A percentile compares a stretch with the other conserved stretches of the same genome.
phyloP scores from a whole-genome alignment of 92 coral and sea anemone genomes.

The Bergia sp. region DNA sequence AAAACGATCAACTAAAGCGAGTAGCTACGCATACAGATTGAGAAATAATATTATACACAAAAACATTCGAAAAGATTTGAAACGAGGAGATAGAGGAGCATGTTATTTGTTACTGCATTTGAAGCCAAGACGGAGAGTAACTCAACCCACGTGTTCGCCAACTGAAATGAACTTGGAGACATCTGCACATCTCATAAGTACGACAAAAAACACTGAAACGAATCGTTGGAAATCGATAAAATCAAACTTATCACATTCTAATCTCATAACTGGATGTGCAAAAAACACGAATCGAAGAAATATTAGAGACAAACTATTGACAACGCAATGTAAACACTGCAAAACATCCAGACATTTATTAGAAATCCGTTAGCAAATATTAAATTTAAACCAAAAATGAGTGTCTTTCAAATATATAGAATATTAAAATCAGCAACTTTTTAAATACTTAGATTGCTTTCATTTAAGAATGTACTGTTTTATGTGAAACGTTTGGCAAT shows the following conservation, averaged over 20 bases:
- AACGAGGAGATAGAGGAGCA: background rate
- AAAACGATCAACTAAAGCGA: background rate
- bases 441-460: background rate
- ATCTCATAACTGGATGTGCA: background rate
- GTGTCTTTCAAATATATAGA: background rate
- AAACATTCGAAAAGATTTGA: background rate
- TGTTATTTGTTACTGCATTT: background rate
- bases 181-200: background rate
- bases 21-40: background rate
- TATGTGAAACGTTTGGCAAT: background rate
- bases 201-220: background rate
- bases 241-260: background rate
- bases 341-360: background rate
- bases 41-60: background rate
- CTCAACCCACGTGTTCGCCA: constrained; percentile 26
- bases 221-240: background rate
- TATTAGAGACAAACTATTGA: background rate
- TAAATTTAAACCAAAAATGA: background rate
- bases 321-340: constrained; percentile 5
- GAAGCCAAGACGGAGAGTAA: background rate
- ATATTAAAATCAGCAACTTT: background rate
- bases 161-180: background rate
- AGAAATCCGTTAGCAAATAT: background rate
- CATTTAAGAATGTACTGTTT: background rate
- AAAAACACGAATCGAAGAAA: background rate